Percentiles rank a stretch among this genome's conserved stretches.
Conservation (phyloP, 2,888 invertebrate species). For the Morpho achilles region DNA sequence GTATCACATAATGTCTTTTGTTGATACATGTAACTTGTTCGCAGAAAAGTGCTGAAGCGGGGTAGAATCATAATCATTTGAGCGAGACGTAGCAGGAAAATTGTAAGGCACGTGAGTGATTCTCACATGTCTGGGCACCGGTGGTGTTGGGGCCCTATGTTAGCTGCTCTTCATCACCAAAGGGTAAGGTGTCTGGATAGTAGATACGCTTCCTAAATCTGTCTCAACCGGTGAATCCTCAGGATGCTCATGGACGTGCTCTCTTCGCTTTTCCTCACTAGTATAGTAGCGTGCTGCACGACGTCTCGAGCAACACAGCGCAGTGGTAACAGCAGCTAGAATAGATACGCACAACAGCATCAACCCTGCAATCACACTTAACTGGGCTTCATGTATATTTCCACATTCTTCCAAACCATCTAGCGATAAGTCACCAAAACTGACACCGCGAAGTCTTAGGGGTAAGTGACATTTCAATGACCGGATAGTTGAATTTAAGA, state of each 20-base stretch:
- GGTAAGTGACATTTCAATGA: slow-evolving; percentile 81
- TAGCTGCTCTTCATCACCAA: slow-evolving; percentile 59
- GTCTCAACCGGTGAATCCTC: slow-evolving; percentile 56
- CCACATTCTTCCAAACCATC: slow-evolving; percentile 62
- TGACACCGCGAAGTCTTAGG: slow-evolving; percentile 66
- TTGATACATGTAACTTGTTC: slow-evolving; percentile 40
- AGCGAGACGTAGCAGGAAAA: slow-evolving; percentile 28
- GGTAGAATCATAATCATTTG: slow-evolving; percentile 34
- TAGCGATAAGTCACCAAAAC: slow-evolving; percentile 48
- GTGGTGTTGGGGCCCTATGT: slow-evolving; percentile 47
- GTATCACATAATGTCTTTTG: slow-evolving; percentile 60
- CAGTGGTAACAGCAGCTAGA: slow-evolving; percentile 76
- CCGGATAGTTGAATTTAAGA: slow-evolving; percentile 68
- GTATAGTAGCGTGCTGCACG: slow-evolving; percentile 88
- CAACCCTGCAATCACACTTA: slow-evolving; percentile 76
- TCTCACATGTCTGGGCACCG: slow-evolving; percentile 29
- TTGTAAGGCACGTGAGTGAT: slow-evolving; percentile 33
- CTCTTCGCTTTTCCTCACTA: slow-evolving; percentile 83
- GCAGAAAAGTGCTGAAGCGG: slow-evolving; percentile 44
- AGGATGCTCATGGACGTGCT: slow-evolving; percentile 60
- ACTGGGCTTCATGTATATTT: slow-evolving; percentile 75
- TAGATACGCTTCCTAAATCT: slow-evolving; percentile 59
- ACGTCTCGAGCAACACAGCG: slow-evolving; percentile 83
- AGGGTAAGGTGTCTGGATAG: slow-evolving; percentile 63
- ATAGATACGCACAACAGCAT: slow-evolving; percentile 62